Evolutionary conservation across 2,888 invertebrate species (phyloP), one percentile per base, ranked within the genome.

Genomic region (Ernsta delagoae): DNA sequence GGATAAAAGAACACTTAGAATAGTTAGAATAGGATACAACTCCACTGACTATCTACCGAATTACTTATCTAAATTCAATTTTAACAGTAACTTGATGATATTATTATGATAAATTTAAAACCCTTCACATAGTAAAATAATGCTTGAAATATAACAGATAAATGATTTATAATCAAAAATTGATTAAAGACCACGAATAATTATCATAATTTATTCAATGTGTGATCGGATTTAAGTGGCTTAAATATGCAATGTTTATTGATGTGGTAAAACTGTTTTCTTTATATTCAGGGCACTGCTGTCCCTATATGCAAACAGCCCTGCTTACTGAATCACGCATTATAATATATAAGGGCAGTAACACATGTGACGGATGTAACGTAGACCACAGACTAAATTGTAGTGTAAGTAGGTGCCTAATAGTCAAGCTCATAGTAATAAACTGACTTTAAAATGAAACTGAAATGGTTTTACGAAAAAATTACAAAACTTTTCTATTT

Each of bases 251-350:
- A 61, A 61, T 61, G 61, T 61, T 48, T 61, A 61, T 61, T 61
- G 8, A 61, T 61, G 48, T 50, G 48, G 50, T n/a, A 45, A 59
- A 59, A 60, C 41, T 12, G 11, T 62, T 62, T 53, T 53, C 62
- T 53, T 62, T 62, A 50, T 62, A 62, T 62, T 53, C 36, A 62
- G 62, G 62, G 53, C 62, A 62, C 24, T 48, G 48, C 24, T 16
- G 50, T 62, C 62, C 62, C 50, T 61, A 61, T 50, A 61, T 61
- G 61, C 61, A 61, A 50, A 61, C 61, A 50, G 1, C 61, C 61
- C 36, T 61, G 61, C 45, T 48, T 36, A 61, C 61, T 61, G 61
- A 61, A 61, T 61, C 61, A 61, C 36, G 48, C 48, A 34, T n/a
- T 60, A 48, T 60, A 60, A 60, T 60, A 36, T 36, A 60, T 60